Conservation (phyloP, 2,797 vertebrate species). For the Myotis myotis region DNA sequence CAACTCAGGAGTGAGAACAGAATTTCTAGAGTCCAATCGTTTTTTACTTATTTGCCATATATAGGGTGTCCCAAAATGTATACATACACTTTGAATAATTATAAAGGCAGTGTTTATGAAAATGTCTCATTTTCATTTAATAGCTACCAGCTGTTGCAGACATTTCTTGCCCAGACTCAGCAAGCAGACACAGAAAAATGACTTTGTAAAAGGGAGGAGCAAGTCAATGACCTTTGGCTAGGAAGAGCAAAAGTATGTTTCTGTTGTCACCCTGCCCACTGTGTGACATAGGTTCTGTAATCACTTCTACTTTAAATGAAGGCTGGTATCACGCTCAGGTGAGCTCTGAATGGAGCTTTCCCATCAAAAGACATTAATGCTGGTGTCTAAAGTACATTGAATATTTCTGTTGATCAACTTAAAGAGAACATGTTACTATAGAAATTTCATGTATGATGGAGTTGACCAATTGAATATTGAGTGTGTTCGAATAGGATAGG, state of each 20-base stretch:
- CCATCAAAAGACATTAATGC: slow-evolving; percentile 71
- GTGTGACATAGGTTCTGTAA: slow-evolving; percentile 74
- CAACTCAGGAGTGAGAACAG: slow-evolving; percentile 21
- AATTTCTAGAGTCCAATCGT: slow-evolving; percentile 39
- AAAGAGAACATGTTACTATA: slow-evolving; percentile 74
- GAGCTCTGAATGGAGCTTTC: slow-evolving; percentile 77
- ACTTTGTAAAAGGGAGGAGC: slow-evolving; percentile 74
- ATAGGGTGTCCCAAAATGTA: background rate
- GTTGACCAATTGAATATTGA: slow-evolving; percentile 65
- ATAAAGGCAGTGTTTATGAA: background rate
- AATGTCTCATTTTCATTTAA: no score
- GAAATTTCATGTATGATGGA: slow-evolving; percentile 64
- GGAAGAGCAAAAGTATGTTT: slow-evolving; percentile 80
- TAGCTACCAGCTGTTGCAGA: slow-evolving; percentile 17
- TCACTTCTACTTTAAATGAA: slow-evolving; percentile 70
- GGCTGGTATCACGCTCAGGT: slow-evolving; percentile 75
- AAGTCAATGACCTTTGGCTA: slow-evolving; percentile 78
- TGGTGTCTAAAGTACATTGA: slow-evolving; percentile 56
- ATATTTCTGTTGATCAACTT: slow-evolving; percentile 76
- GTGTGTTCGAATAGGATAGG: slow-evolving; percentile 71
- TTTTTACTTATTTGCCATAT: slow-evolving; percentile 32
- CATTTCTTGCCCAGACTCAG: slow-evolving; percentile 74
- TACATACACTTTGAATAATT: no score
- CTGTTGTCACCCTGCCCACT: slow-evolving; percentile 77
- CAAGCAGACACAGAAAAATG: slow-evolving; percentile 75